Evolutionary conservation across 2,888 invertebrate genomes (phyloP).

Genomic region (Ephialtes manifestator): DNA sequence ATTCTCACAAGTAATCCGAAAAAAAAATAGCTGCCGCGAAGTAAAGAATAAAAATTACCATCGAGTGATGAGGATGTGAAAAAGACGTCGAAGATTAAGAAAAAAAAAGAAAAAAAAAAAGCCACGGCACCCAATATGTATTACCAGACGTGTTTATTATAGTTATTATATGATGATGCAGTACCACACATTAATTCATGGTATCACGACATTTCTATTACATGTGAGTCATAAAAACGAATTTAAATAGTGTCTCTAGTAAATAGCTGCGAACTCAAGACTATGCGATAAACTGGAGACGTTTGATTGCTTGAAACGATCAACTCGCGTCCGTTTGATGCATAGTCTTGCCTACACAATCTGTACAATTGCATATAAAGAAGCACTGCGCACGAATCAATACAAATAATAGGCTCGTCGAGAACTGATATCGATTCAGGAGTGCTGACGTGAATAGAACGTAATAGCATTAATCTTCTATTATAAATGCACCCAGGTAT

Average conservation of each 20-base stretch:
- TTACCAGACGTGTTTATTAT: slow-evolving; percentile 53
- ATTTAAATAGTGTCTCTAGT: slow-evolving; percentile 62
- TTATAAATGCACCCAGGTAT: slow-evolving; percentile 63
- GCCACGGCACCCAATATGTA: slow-evolving; percentile 51
- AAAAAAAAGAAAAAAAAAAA: slow-evolving; percentile 13
- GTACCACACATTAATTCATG: slow-evolving; percentile 53
- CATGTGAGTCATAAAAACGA: slow-evolving; percentile 58
- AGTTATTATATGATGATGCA: slow-evolving; percentile 48
- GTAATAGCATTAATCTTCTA: slow-evolving; percentile 58
- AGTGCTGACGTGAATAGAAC: slow-evolving; percentile 61
- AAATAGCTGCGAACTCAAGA: slow-evolving; percentile 52
- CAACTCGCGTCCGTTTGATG: slow-evolving; percentile 46
- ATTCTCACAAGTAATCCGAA: slow-evolving; percentile 18
- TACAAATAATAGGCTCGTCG: slow-evolving; percentile 53
- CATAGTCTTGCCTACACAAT: slow-evolving; percentile 58
- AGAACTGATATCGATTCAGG: slow-evolving; percentile 63
- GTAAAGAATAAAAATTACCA: slow-evolving; percentile 14
- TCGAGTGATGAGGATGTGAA: slow-evolving; percentile 31
- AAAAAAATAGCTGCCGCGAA: slow-evolving; percentile 1
- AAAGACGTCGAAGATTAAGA: slow-evolving; percentile 13
- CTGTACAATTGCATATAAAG: slow-evolving; percentile 67
- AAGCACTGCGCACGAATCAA: slow-evolving; percentile 65
- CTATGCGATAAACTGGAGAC: slow-evolving; percentile 18
- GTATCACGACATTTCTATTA: slow-evolving; percentile 62
- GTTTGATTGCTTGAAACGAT: not conserved